Evolutionary conservation across 2,888 invertebrate genomes (phyloP), one percentile per base, ranked within the genome.

Genomic region (Lottia gigantea): DNA sequence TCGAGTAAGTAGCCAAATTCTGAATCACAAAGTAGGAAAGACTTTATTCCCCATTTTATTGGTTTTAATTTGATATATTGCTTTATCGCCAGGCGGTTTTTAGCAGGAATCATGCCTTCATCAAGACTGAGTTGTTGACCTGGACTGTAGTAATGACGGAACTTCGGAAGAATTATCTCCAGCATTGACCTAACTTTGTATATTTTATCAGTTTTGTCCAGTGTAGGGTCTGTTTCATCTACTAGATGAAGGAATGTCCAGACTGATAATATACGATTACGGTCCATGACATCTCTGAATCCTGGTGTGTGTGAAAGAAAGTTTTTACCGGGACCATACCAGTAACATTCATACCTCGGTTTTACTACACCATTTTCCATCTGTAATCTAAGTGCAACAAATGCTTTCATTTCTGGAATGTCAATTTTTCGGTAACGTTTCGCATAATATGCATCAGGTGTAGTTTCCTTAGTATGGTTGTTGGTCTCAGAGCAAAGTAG

Each of bases 1-100:
- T 31, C 46, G 46, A 23, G 49, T 45, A 66, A 25, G 62, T 73
- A 71, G 23, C 73, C 73, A 67, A 61, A 64, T 15, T 65, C 64
- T 19, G 66, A 40, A 16, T 71, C 73, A 61, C 73, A 73, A 26
- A 73, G 64, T 31, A 67, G 62, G 49, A 73, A 73, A 19, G 70
- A 62, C n/a, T 69, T 73, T 70, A 70, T 64, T 19, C 70, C 65
- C 67, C 67, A 73, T 65, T 68, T 67, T 14, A 68, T 25, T n/a
- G n/a, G n/a, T n/a, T n/a, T n/a, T n/a, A n/a, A n/a, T 67, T 73
- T 73, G 23, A 68, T 71, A 67, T 73, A 71, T 62, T 70, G 70
- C 45, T 68, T 70, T 31, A 73, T 67, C 25, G 67, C 25, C 15
- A 73, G 64, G 23, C 68, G 40, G 64, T 66, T 68, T 45, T 72